phyloP scores from a whole-genome alignment of 1,140 invertebrate species.

The Drosophila nannoptera region DNA sequence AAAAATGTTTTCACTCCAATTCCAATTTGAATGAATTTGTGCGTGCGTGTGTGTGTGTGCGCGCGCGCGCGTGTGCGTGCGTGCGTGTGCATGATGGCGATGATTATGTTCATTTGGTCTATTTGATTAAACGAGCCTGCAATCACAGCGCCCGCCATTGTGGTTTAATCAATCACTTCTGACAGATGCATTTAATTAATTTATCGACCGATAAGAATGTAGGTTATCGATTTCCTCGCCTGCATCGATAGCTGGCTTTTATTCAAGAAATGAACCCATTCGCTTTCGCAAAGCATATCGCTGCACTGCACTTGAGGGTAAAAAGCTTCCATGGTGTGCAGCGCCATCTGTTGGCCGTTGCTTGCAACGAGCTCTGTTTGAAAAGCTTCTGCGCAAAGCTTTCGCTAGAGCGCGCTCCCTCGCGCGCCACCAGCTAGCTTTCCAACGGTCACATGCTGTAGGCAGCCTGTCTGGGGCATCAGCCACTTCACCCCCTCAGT shows the following conservation, averaged over 20 bases:
- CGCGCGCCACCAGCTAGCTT: not conserved
- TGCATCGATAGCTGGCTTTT: slow-evolving; percentile 7
- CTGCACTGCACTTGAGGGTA: slow-evolving; percentile 15
- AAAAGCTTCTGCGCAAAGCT: slow-evolving; percentile 53
- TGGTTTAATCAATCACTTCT: slow-evolving; percentile 27
- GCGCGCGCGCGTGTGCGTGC: no score
- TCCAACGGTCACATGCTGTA: slow-evolving; percentile 27
- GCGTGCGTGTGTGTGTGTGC: not conserved
- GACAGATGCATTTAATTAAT: slow-evolving; percentile 36
- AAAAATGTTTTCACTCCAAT: slow-evolving; percentile 44
- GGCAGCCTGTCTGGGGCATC: slow-evolving; percentile 60
- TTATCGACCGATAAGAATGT: slow-evolving; percentile 10
- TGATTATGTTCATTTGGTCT: slow-evolving; percentile 7
- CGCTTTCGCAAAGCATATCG: not conserved
- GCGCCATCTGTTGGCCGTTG: slow-evolving; percentile 40
- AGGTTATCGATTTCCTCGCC: not conserved
- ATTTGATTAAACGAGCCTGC: slow-evolving; percentile 1
- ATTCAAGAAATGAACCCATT: not conserved
- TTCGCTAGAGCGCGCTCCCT: not conserved
- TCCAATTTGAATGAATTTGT: slow-evolving; percentile 26
- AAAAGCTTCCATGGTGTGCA: slow-evolving; percentile 11
- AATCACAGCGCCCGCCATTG: not conserved
- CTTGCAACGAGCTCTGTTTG: not conserved
- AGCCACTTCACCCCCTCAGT: not conserved
- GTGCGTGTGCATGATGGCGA: slow-evolving; percentile 1